Evolutionary conservation across 2,888 invertebrate species (phyloP), one percentile per base, ranked within the genome.

Genomic region (Pyrochroa serraticornis): DNA sequence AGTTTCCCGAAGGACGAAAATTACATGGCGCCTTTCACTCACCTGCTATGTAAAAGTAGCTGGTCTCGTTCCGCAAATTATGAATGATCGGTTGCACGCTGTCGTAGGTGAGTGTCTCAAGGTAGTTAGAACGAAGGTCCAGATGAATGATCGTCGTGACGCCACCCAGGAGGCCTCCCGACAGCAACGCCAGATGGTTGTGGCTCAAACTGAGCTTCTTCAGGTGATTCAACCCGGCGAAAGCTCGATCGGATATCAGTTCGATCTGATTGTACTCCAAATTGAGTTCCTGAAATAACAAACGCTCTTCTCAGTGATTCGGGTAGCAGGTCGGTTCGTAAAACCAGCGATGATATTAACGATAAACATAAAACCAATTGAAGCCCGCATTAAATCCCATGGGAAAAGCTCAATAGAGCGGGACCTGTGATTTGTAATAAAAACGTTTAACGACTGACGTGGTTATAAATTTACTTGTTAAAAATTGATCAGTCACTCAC

Each of bases 31-130:
- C 7, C n/a, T n/a, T 9, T 8, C n/a, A 84, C 87, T 84, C 82
- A 92, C 92, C 90, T 83, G 88, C 87, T 60, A 92, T 81, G 70
- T 87, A 84, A 76, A 93, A 85, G 82, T 88, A 87, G 77, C 90
- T 89, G 74, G 86, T 86, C 69, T 81, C 83, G 71, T 89, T 89
- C 80, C 87, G 87, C 78, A 93, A 84, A 79, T 90, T 91, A 77
- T 87, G 87, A 78, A 90, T 83, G 79, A 92, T 87, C 59, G 91
- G 91, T 75, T 87, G 85, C 71, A 90, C 84, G 74, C 90, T 90
- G 75, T 89, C 88, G 77, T 85, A 87, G 71, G 89, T 89, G 77
- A 93, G 82, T 50, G 89, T 89, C 77, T 88, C 88, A 72, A 93
- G 84, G 68, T 85, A 83, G 78, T 93, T 93, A 64, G 87, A 86